Percentiles rank a stretch among this genome's conserved stretches.
phyloP scores from a whole-genome alignment of 2,113 vertebrate genomes.

The Todiramphus saurophagus region DNA sequence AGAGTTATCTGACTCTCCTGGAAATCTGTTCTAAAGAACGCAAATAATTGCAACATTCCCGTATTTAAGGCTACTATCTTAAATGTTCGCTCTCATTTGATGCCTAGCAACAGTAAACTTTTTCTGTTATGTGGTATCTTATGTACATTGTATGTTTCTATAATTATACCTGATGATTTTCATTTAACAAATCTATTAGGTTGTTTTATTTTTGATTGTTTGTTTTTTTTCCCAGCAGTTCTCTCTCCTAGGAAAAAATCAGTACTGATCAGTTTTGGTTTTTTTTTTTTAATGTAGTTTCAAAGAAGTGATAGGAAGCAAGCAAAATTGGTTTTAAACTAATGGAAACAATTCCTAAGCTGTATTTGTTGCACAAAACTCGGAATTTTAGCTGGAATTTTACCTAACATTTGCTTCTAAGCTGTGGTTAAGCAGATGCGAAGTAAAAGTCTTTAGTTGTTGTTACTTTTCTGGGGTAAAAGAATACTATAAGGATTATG shows the following conservation, averaged over 20 bases:
- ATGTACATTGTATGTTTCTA: background rate
- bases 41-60: background rate
- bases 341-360: background rate
- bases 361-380: background rate
- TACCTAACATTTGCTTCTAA: background rate
- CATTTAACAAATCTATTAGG: background rate
- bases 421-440: background rate
- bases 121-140: background rate
- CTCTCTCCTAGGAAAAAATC: background rate
- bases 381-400: background rate
- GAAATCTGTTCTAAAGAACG: background rate
- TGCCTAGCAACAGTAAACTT: background rate
- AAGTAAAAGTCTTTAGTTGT: background rate
- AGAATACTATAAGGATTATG: background rate
- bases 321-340: background rate
- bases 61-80: background rate
- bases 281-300: background rate
- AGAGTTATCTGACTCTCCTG: background rate
- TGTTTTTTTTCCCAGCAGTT: background rate
- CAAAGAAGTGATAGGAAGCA: background rate
- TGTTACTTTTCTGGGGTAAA: accelerated
- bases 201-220: background rate
- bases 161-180: background rate
- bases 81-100: background rate
- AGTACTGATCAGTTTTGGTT: background rate